Evolutionary conservation across 2,113 vertebrate species (phyloP).

Genomic region (Melanerpes aurifrons): DNA sequence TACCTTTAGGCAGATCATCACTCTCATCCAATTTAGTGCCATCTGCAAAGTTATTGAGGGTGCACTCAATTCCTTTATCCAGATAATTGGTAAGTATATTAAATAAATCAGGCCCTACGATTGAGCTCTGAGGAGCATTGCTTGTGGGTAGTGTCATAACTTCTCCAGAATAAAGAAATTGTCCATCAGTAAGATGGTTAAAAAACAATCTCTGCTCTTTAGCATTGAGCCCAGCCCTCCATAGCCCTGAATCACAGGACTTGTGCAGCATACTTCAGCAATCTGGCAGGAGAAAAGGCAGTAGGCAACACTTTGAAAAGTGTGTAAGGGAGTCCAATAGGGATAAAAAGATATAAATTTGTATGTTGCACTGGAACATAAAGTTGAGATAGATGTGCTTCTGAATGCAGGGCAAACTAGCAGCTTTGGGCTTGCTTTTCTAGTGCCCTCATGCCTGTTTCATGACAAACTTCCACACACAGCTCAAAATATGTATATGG

Average conservation of each 20-base stretch:
- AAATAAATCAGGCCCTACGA: no score
- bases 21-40: no score
- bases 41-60: no score
- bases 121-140: no score
- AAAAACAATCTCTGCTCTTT: not conserved
- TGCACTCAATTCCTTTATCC: no score
- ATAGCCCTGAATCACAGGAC: not conserved
- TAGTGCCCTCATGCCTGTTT: no score
- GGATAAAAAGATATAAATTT: not conserved
- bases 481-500: not conserved
- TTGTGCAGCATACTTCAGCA: not conserved
- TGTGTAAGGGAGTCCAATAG: not conserved
- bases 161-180: not conserved
- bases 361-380: not conserved
- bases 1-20: no score
- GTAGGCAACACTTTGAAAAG: not conserved
- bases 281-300: not conserved
- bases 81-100: no score
- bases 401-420: not conserved
- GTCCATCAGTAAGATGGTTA: not conserved
- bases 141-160: not conserved
- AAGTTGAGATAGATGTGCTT: not conserved
- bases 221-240: no score
- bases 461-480: not conserved
- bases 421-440: not conserved